Percentiles rank a stretch among this genome's conserved stretches.
Evolutionary conservation across 1,140 invertebrate species (phyloP).

Genomic region (Diorhabda elongata): DNA sequence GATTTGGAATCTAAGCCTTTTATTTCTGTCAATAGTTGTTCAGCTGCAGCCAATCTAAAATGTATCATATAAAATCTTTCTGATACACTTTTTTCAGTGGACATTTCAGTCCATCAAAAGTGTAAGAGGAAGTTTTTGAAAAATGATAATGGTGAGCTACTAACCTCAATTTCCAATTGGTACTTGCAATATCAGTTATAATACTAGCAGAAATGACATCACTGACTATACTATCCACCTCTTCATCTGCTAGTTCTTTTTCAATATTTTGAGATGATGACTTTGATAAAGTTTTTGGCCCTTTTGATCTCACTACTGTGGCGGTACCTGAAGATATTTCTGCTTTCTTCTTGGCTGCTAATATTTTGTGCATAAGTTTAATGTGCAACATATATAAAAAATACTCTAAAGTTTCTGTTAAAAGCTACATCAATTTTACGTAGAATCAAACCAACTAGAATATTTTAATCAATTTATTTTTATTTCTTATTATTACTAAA

Average conservation of each 20-base stretch:
- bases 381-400: not conserved
- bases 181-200: slow-evolving; percentile 65
- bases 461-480: no score
- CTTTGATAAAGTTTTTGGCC: slow-evolving; percentile 38
- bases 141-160: not conserved
- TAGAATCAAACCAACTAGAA: no score
- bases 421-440: no score
- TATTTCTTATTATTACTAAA: no score
- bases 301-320: slow-evolving; percentile 42
- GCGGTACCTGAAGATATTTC: slow-evolving; percentile 40
- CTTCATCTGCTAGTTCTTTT: slow-evolving; percentile 60
- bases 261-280: slow-evolving; percentile 47
- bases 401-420: not conserved
- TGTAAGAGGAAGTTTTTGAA: not conserved
- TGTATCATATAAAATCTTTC: not conserved
- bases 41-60: slow-evolving; percentile 62
- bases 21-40: slow-evolving; percentile 64
- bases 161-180: slow-evolving; percentile 79
- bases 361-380: slow-evolving; percentile 20
- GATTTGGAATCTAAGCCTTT: slow-evolving; percentile 59
- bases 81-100: no score
- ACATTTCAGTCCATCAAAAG: not conserved
- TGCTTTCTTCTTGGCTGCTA: slow-evolving; percentile 43
- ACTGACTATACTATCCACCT: slow-evolving; percentile 64
- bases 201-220: slow-evolving; percentile 60